Evolutionary conservation across 2,113 vertebrate genomes (phyloP).

Genomic region (Guaruba guarouba): DNA sequence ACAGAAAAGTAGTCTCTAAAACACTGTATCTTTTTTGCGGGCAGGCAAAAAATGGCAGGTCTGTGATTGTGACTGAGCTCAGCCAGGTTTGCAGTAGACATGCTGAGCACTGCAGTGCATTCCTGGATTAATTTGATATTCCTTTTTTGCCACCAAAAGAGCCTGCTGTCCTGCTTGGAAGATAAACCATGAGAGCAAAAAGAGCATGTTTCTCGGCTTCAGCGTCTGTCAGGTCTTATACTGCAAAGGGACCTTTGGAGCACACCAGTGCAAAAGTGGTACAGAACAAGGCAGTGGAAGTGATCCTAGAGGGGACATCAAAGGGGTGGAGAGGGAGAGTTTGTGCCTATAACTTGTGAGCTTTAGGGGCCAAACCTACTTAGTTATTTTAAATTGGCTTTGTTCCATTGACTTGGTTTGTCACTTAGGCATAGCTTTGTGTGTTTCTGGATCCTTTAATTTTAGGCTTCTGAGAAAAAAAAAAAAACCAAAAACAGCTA

Average conservation of each 20-base stretch:
- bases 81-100: neutral
- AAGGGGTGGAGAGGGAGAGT: neutral
- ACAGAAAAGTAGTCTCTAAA: neutral
- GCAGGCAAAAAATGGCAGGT: neutral
- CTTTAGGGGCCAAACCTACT: conserved; percentile 41
- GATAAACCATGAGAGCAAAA: neutral
- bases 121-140: conserved; percentile 17
- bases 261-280: neutral
- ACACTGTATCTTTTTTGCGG: neutral
- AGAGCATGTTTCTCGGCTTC: neutral
- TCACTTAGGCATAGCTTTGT: neutral
- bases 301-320: neutral
- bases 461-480: neutral
- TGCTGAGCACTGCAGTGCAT: neutral
- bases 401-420: conserved; percentile 27
- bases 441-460: neutral
- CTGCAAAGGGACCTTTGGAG: neutral
- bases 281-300: neutral
- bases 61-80: neutral
- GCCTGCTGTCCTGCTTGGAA: neutral
- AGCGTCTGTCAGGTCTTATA: neutral
- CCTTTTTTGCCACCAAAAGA: neutral
- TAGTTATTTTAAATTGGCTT: conserved; percentile 54
- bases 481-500: neutral
- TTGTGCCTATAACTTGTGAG: neutral